Evolutionary conservation across 2,888 invertebrate species (phyloP), one percentile per base, ranked within the genome.

Genomic region (Lissonota sp.): DNA sequence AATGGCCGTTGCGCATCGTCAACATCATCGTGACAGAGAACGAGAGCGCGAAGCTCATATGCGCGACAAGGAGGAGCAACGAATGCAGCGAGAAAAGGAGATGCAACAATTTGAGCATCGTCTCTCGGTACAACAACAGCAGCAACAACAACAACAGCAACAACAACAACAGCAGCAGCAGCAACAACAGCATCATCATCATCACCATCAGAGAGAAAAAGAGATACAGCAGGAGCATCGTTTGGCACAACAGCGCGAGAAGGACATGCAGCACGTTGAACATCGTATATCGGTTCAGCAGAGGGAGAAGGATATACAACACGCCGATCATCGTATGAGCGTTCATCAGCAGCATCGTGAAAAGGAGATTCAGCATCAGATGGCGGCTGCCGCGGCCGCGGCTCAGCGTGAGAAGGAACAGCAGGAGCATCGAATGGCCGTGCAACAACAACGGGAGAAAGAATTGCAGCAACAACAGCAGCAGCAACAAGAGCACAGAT

Each of bases 81-180:
- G 90, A 67, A 44, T 89, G 60, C 93, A 93, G 66, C 91, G 92
- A 4, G 90, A 91, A 40, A 90, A 91, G 39, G 90, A 91, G 16
- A 83, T 87, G 14, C 86, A 87, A 16, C 88, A 87, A 12, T 85
- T 83, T 10, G 87, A 91, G 42, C 90, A 90, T 57, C 85, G 87
- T 62, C 49, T 88, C 16, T 83, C 87, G 37, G 85, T 84, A 26
- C 90, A 89, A 16, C 90, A 90, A 57, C 86, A 85, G 8, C 85
- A 89, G 16, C 89, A 87, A 7, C 89, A 88, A 62, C 88, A 89
- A 5, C 90, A 91, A 6, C 88, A 90, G 39, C 88, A 88, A 44
- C 88, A 87, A 4, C 51, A 86, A 70, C 55, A 86, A 86, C 90
- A 90, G 51, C 87, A 86, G 12, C 83, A 70, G 7, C 77, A 78